Base-by-base conservation (phyloP, 2,888 invertebrate genomes). In the Selenia dentaria region DNA sequence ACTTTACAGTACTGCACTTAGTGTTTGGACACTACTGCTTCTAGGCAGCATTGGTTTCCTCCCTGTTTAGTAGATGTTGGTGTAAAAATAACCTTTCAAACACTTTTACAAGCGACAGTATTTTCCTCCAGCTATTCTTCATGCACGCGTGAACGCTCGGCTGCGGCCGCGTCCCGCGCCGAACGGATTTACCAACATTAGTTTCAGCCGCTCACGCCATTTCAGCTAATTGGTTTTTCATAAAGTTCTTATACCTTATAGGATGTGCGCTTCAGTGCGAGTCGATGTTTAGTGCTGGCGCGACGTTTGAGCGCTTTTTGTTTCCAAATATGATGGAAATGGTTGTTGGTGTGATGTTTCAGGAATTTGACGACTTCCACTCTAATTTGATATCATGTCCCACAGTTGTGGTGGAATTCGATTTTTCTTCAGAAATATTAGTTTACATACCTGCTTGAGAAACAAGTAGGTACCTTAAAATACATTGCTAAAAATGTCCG, bases 201-300 rank as follows among this genome's bases (percentile, higher is more conserved):
- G 14, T 51, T 36, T 32, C 32, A 27, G 27, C 24, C 28, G 2
- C 9, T 36, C 47, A 38, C 45, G 60, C 64, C 84, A 81, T 83
- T 83, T 83, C 79, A 83, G 84, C 79, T 87, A 85, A 87, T 88
- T 85, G 81, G 78, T 82, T 86, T 84, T 86, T 85, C 79, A 73
- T 41, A 33, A 47, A 41, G 24, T 34, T 39, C 16, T n/a, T 16
- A 28, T n/a, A n/a, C n/a, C n/a, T n/a, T n/a, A n/a, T n/a, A 49
- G 55, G 52, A 56, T 38, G 39, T 56, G 18, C 47, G 55, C 55
- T 47, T 28, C 28, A 26, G 0, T 39, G 49, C 29, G 46, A 41
- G 55, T 51, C 13, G 29, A 34, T 8, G 25, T 8, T 22, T 22
- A 8, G 25, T 4, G 25, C 3, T 25, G 3, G 18, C 5, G 16